Evolutionary conservation across 2,888 invertebrate genomes (phyloP).

Genomic region (Mythimna impura): DNA sequence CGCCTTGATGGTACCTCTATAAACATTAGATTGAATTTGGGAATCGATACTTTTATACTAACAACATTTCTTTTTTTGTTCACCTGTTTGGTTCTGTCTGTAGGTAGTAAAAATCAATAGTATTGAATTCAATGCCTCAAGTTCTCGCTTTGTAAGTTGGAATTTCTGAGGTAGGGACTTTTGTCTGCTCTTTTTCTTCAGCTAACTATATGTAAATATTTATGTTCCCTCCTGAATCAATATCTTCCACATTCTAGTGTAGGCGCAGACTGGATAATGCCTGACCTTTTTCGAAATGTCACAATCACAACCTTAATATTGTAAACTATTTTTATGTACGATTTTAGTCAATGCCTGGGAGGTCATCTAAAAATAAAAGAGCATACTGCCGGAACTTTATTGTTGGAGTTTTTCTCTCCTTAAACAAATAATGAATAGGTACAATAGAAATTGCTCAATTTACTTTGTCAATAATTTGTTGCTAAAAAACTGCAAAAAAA

Average conservation of each 20-base stretch:
- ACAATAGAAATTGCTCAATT: conserved; percentile 3
- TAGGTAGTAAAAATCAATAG: conserved; percentile 45
- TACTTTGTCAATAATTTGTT: not conserved
- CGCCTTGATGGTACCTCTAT: conserved; percentile 52
- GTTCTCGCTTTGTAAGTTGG: conserved; percentile 17
- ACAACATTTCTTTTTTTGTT: conserved; percentile 1
- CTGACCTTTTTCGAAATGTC: conserved; percentile 46
- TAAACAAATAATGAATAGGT: conserved; percentile 8
- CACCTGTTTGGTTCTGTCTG: conserved; percentile 14
- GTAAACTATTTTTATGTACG: conserved; percentile 26
- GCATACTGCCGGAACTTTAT: not conserved
- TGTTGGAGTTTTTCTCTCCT: not conserved
- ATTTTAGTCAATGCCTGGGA: conserved; percentile 48
- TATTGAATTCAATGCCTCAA: conserved; percentile 36
- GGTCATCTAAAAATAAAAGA: conserved; percentile 39
- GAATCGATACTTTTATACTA: conserved; percentile 13
- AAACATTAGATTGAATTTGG: conserved; percentile 36
- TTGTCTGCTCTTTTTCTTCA: conserved; percentile 21
- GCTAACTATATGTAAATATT: conserved; percentile 31
- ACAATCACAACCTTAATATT: conserved; percentile 22
- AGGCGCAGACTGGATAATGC: not conserved
- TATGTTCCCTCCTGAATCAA: conserved; percentile 21
- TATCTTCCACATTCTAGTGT: not conserved
- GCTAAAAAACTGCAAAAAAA: conserved; percentile 22
- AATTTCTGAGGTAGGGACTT: conserved; percentile 12